Percentiles rank a stretch among this genome's conserved stretches.
Evolutionary conservation across 2,888 invertebrate species (phyloP).

Genomic region (Drosophila recens): DNA sequence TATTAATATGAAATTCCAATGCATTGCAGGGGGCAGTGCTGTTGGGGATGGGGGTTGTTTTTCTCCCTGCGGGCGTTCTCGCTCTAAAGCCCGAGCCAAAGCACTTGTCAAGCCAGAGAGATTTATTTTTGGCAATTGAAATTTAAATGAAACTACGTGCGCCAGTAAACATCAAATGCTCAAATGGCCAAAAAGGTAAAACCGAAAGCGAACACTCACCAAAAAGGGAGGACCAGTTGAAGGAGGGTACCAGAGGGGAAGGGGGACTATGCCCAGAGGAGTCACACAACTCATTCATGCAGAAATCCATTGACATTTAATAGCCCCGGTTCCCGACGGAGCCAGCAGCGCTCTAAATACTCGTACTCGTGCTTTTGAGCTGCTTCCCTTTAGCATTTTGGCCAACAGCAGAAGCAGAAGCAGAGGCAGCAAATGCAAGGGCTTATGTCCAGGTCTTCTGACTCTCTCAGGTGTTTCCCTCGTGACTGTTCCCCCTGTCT

Average conservation of each 20-base stretch:
- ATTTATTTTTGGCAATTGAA: slow-evolving; percentile 79
- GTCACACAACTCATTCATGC: slow-evolving; percentile 76
- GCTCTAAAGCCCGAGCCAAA: slow-evolving; percentile 15
- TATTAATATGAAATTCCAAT: slow-evolving; percentile 50
- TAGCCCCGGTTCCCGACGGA: slow-evolving; percentile 51
- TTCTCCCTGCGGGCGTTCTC: slow-evolving; percentile 15
- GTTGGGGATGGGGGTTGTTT: neutral
- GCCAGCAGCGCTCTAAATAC: slow-evolving; percentile 55
- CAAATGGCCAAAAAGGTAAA: slow-evolving; percentile 55
- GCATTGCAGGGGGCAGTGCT: slow-evolving; percentile 17
- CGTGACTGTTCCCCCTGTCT: neutral
- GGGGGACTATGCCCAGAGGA: slow-evolving; percentile 40
- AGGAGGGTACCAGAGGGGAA: neutral
- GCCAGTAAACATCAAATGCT: slow-evolving; percentile 60
- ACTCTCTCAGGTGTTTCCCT: slow-evolving; percentile 43
- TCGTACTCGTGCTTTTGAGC: slow-evolving; percentile 11
- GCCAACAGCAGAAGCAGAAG: slow-evolving; percentile 23
- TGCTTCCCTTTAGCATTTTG: slow-evolving; percentile 16
- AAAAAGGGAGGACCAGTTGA: neutral
- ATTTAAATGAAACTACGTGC: slow-evolving; percentile 77
- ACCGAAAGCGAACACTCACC: slow-evolving; percentile 28
- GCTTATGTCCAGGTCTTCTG: slow-evolving; percentile 15
- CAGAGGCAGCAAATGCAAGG: slow-evolving; percentile 11
- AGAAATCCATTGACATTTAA: slow-evolving; percentile 83
- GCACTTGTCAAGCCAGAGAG: slow-evolving; percentile 36